Evolutionary conservation across 2,888 invertebrate species (phyloP).

Genomic region (Lycocerus yunnanus): DNA sequence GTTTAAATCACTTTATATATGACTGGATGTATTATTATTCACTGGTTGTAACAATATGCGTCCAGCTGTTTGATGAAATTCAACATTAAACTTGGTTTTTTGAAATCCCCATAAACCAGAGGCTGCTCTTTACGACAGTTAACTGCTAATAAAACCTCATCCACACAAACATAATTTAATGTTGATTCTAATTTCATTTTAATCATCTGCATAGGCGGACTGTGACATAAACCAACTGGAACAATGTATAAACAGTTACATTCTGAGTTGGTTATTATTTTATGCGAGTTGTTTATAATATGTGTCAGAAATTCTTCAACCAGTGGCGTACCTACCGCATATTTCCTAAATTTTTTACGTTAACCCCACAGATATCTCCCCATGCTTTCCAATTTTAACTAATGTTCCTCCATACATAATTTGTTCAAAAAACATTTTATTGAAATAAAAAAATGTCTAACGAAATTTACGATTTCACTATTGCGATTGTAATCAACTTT

Average conservation of each 20-base stretch:
- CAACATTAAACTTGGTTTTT: neutral
- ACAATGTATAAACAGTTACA: conserved; percentile 35
- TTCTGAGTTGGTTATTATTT: conserved; percentile 37
- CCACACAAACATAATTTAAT: conserved; percentile 28
- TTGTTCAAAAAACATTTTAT: neutral
- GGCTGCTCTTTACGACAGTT: conserved; percentile 40
- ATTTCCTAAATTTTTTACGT: neutral
- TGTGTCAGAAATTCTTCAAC: conserved; percentile 30
- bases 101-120: conserved; percentile 18
- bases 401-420: neutral
- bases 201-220: conserved; percentile 30
- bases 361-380: neutral
- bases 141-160: conserved; percentile 42
- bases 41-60: neutral
- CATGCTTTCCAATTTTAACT: neutral
- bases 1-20: neutral
- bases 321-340: conserved; percentile 32
- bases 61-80: conserved; percentile 2
- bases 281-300: conserved; percentile 38
- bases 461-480: neutral
- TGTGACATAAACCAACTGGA: conserved; percentile 35
- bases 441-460: neutral
- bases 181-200: conserved; percentile 36
- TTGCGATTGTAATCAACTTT: neutral
- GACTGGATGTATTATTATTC: neutral